Evolutionary conservation across 2,888 invertebrate genomes (phyloP).

Genomic region (Notodonta ziczac): DNA sequence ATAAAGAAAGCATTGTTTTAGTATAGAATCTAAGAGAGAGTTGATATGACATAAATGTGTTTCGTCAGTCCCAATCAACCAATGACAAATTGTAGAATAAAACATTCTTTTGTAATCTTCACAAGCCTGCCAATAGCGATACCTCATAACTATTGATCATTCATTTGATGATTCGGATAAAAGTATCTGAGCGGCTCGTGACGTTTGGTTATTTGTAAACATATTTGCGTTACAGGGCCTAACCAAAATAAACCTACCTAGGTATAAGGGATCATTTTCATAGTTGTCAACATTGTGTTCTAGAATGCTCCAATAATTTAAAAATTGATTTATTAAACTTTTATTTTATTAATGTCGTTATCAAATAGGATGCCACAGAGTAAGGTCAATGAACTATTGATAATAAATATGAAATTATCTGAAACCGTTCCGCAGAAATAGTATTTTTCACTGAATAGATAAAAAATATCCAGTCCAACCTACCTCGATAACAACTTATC

Average conservation of each 20-base stretch:
- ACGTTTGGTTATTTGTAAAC: background rate
- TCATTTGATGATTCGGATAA: slow-evolving; percentile 14
- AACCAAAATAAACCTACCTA: background rate
- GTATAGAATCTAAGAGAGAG: slow-evolving; percentile 46
- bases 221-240: background rate
- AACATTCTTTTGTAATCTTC: slow-evolving; percentile 26
- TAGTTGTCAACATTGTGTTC: no score
- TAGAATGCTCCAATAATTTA: no score
- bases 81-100: slow-evolving; percentile 36
- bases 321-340: no score
- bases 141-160: slow-evolving; percentile 30
- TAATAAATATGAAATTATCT: no score
- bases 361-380: no score
- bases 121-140: slow-evolving; percentile 26
- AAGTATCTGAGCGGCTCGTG: background rate
- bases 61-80: slow-evolving; percentile 34
- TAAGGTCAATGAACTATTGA: no score
- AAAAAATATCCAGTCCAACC: no score
- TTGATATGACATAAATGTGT: slow-evolving; percentile 29
- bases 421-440: no score
- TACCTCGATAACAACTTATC: no score
- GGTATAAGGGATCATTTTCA: no score
- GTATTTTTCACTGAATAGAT: no score
- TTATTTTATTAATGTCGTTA: no score
- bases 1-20: slow-evolving; percentile 36